Evolutionary conservation across 2,113 vertebrate genomes (phyloP).

Genomic region (Pica pica): DNA sequence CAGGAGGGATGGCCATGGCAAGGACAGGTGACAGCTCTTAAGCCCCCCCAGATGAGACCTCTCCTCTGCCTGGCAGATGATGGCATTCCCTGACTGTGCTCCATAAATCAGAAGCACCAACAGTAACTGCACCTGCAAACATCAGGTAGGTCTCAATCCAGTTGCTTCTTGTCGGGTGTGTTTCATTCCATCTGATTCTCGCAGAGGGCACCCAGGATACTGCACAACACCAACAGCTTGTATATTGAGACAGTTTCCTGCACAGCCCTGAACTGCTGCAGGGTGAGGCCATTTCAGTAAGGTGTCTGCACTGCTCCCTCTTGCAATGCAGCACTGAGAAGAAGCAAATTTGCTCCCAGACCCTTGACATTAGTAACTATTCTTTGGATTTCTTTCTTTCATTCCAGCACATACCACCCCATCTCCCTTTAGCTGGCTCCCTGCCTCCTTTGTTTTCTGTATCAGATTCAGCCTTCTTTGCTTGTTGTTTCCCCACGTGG

Average conservation of each 20-base stretch:
- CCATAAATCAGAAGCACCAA: background rate
- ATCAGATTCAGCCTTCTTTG: background rate
- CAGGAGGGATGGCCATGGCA: background rate
- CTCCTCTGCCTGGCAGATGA: background rate
- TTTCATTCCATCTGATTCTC: background rate
- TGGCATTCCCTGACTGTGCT: background rate
- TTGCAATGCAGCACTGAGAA: background rate
- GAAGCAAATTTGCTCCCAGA: background rate
- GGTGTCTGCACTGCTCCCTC: background rate
- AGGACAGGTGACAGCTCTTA: accelerated
- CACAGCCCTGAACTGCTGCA: background rate
- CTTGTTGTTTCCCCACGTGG: accelerated
- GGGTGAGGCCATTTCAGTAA: accelerated
- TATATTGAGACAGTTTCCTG: background rate
- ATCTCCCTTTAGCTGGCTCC: background rate
- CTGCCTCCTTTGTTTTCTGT: background rate
- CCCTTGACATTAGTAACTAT: background rate
- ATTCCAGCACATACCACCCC: background rate
- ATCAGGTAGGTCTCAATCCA: background rate
- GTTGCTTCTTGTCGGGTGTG: background rate
- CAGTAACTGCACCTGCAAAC: background rate
- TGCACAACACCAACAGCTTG: no score
- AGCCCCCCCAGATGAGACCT: background rate
- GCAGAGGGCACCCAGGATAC: background rate
- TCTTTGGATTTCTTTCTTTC: background rate